These are phyloP conservation scores for Ibidorhyncha struthersii DNA, from an alignment of 2,113 vertebrate genomes.

Conservation along the genomic window DNA sequence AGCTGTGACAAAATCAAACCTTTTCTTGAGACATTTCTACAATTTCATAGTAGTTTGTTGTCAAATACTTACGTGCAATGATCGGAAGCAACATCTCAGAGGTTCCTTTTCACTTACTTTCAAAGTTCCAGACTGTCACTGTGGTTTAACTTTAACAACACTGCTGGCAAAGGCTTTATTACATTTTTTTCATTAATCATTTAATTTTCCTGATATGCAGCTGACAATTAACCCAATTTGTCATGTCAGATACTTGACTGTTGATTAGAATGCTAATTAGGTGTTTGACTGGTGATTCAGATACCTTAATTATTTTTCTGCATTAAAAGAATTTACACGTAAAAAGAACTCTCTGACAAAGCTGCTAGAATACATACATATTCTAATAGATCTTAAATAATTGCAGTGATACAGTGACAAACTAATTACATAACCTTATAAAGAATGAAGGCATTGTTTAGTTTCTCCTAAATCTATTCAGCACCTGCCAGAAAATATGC, in stretches of 20 bases:
- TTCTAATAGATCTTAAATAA: background rate
- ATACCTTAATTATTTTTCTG: background rate
- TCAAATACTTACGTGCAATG: background rate
- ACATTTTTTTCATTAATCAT: background rate
- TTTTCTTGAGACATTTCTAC: background rate
- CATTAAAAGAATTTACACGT: background rate
- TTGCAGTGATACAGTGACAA: background rate
- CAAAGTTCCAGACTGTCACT: background rate
- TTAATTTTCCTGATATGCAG: background rate
- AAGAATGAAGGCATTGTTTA: background rate
- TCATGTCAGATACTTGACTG: background rate
- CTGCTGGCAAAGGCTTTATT: background rate
- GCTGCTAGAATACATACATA: background rate
- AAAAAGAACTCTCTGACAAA: background rate
- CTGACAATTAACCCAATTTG: slow-evolving; percentile 3
- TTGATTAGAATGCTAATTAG: slow-evolving; percentile 1
- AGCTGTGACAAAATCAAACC: background rate
- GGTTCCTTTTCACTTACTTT: background rate
- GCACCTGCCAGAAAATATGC: background rate
- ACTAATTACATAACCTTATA: background rate
- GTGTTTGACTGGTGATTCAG: background rate
- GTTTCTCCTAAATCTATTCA: background rate
- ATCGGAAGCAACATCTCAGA: background rate
- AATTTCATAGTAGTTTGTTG: background rate
- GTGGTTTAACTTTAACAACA: background rate